Evolutionary conservation across 2,888 invertebrate species (phyloP), one percentile per base, ranked within the genome.

Genomic region (Apotomis turbidana): DNA sequence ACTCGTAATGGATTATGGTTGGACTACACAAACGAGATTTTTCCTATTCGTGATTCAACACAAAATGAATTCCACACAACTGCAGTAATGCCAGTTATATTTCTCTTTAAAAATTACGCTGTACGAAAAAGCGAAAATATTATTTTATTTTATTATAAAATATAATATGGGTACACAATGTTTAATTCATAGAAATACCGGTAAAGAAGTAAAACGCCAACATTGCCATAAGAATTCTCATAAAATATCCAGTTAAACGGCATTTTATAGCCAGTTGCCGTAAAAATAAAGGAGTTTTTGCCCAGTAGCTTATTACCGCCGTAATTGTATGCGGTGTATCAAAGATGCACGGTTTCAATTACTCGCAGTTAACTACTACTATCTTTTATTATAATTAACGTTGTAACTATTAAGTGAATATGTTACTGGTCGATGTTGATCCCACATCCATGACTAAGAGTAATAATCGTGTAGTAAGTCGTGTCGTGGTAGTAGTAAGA

Each of bases 291-390:
- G 57, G 67, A 68, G 60, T 67, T 64, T 67, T 59, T 54, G 60
- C 66, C 71, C 67, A 68, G 71, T 71, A 71, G 71, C 71, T 62
- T 71, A 68, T 71, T 71, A 71, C 67, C 15, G 27, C 67, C 13
- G 67, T 71, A 71, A 71, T 71, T 71, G 61, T 67, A 71, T 67
- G 71, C 59, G 71, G 67, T 52, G 54, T 66, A 71, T 71, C 61
- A 71, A 62, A 71, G 67, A 68, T 68, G 67, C 57, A 68, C 67
- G 67, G 67, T 64, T 71, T 71, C 71, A 68, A 71, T 71, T 71
- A 71, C 67, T 6, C 5, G 41, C 51, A 57, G 51, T 62, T 57
- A 68, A 71, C 61, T 60, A 55, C 55, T 54, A 71, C 66, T 68
- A 67, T 67, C 59, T 5, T 46, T 54, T 9, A 52, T 57, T 67